Percentiles rank a stretch among this genome's conserved stretches.
Conservation (phyloP, 37 sponge, comb jelly and placozoan species). For the Theonella swinhoei region DNA sequence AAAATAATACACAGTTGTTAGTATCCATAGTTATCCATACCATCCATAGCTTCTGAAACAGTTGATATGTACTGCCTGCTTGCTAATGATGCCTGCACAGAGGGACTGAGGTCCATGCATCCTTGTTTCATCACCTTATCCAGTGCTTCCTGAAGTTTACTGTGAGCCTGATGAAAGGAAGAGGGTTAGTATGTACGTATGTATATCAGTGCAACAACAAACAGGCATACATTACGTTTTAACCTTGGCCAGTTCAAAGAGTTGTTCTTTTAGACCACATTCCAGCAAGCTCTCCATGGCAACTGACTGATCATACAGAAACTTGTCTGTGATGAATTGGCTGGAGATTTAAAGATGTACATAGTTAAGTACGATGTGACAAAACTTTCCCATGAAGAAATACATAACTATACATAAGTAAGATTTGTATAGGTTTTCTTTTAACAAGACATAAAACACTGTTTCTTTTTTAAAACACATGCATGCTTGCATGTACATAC, state of each 20-base stretch:
- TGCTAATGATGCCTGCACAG: slow-evolving; percentile 42
- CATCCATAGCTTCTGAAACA: slow-evolving; percentile 39
- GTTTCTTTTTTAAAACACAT: no score
- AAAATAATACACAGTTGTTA: no score
- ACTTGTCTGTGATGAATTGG: slow-evolving; percentile 68
- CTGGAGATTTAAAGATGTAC: background rate
- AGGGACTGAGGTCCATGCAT: slow-evolving; percentile 19
- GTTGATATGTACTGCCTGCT: slow-evolving; percentile 49
- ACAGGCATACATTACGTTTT: background rate
- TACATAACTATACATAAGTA: no score
- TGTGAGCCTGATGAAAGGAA: slow-evolving; percentile 48
- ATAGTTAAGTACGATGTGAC: no score
- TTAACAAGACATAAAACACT: no score
- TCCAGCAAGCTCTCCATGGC: slow-evolving; percentile 70
- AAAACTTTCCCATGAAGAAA: background rate
- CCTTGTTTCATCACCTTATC: slow-evolving; percentile 34
- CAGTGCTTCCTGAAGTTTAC: slow-evolving; percentile 45
- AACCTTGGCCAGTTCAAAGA: slow-evolving; percentile 75
- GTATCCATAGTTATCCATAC: background rate
- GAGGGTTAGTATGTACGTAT: background rate
- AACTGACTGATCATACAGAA: slow-evolving; percentile 56
- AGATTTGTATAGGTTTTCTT: no score
- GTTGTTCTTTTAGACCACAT: slow-evolving; percentile 62
- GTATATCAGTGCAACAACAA: no score
- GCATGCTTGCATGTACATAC: no score